Conservation (phyloP, 2,113 vertebrate genomes). For the Pituophis catenifer region DNA sequence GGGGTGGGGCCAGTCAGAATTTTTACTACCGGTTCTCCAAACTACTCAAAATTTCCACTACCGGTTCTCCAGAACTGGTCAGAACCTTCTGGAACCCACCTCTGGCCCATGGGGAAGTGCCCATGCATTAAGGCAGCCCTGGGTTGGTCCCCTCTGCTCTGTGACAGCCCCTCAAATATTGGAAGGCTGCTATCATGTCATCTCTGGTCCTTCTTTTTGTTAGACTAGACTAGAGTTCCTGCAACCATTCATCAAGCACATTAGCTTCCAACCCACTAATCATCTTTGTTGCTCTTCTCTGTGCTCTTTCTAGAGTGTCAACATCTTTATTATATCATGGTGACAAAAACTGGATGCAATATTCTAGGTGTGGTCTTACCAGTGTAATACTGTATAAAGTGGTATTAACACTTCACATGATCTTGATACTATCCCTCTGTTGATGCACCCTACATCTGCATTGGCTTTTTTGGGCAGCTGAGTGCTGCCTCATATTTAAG, state of each 20-base stretch:
- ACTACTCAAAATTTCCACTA: no score
- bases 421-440: not conserved
- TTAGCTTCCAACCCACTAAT: not conserved
- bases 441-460: not conserved
- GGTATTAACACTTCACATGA: not conserved
- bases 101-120: no score
- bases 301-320: not conserved
- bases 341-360: not conserved
- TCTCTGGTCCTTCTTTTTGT: not conserved
- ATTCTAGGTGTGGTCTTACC: not conserved
- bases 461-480: not conserved
- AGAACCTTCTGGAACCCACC: no score
- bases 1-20: no score
- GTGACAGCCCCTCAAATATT: not conserved
- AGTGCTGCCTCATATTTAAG: not conserved
- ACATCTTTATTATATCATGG: not conserved
- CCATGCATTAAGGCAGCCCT: no score
- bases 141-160: not conserved
- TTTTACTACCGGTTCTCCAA: no score
- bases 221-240: not conserved
- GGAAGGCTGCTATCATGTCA: not conserved
- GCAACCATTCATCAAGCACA: not conserved
- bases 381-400: not conserved
- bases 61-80: no score
- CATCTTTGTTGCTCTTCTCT: not conserved